These are phyloP conservation scores for Spea bombifrons DNA, from an alignment of 2,113 vertebrate genomes.

Conservation along the genomic window DNA sequence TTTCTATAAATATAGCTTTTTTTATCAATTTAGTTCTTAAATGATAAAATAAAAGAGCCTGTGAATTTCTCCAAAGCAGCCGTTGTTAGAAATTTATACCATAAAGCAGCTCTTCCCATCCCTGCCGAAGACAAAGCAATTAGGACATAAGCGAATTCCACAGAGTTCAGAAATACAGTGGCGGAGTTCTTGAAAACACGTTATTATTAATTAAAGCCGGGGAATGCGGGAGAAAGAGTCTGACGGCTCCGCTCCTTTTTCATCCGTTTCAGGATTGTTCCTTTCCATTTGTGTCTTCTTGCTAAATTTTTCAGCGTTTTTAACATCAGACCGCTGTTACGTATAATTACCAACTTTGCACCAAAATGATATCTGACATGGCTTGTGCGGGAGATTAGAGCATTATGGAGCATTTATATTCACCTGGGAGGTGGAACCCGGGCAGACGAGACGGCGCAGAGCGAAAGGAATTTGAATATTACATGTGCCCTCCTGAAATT, in stretches of 20 bases:
- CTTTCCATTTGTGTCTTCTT: constrained; percentile 89
- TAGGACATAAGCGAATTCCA: constrained; percentile 76
- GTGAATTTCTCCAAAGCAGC: background rate
- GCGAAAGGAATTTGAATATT: constrained; percentile 90
- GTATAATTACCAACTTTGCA: constrained; percentile 94
- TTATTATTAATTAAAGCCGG: constrained; percentile 91
- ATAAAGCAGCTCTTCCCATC: constrained; percentile 46
- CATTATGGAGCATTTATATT: constrained; percentile 84
- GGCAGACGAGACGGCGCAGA: constrained; percentile 69
- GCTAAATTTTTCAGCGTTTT: constrained; percentile 98
- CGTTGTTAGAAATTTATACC: constrained; percentile 12
- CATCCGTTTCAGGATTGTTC: constrained; percentile 86
- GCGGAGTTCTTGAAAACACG: constrained; percentile 78
- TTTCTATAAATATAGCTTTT: no score
- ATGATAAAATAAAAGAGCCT: background rate
- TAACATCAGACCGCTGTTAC: constrained; percentile 92
- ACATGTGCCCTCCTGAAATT: constrained; percentile 83
- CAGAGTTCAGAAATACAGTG: constrained; percentile 67
- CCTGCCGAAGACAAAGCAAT: constrained; percentile 66
- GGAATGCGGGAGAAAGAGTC: constrained; percentile 68
- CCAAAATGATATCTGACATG: constrained; percentile 96
- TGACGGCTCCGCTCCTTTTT: constrained; percentile 73
- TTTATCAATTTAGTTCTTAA: background rate
- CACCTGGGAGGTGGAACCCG: constrained; percentile 82
- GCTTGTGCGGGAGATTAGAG: constrained; percentile 88